Evolutionary conservation across 2,113 vertebrate species (phyloP), one percentile per base, ranked within the genome.

Genomic region (Mustela lutreola): DNA sequence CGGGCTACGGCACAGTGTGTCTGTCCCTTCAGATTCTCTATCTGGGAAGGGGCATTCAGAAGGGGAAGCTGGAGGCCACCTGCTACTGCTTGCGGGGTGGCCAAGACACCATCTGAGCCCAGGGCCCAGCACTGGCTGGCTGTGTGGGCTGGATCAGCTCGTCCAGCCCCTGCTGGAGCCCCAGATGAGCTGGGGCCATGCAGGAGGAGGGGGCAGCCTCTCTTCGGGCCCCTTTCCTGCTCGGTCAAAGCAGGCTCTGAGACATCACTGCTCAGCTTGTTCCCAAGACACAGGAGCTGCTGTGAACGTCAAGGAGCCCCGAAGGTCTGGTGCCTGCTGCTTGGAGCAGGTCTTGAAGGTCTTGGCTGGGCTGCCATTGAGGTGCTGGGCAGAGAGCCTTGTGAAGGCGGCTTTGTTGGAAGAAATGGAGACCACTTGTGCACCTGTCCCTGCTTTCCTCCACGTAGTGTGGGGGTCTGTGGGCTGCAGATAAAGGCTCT

Each of bases 111-210:
- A 0, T 0, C 1, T 0, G 11, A 65, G 31, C 26, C 60, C 76
- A 24, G 22, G 65, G 18, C 0, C 50, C 2, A 18, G 53, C 16
- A 0, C 31, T 2, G 0, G 3, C 36, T 16, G 85, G 48, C 31
- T 0, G 1, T 42, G 53, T 24, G 58, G 36, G 15, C 48, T 48
- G n/a, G 26, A 11, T 39, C 33, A 4, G 76, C 1, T 7, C 22
- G 7, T 12, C 3, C 7, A 36, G 33, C 31, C 9, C 24, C 7
- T 28, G 33, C 11, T 3, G 36, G 62, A 67, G 11, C 8, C 5
- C 1, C 0, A 0, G 18, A 12, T 0, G 0, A 26, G 9, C 39
- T 62, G 71, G 10, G 26, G 10, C 10, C 1, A 2, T 0, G 71
- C 21, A 1, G 7, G 21, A 24, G 53, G 48, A 31, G 5, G 12